phyloP scores from a whole-genome alignment of 2,888 invertebrate genomes.

The Salpingus planirostris region DNA sequence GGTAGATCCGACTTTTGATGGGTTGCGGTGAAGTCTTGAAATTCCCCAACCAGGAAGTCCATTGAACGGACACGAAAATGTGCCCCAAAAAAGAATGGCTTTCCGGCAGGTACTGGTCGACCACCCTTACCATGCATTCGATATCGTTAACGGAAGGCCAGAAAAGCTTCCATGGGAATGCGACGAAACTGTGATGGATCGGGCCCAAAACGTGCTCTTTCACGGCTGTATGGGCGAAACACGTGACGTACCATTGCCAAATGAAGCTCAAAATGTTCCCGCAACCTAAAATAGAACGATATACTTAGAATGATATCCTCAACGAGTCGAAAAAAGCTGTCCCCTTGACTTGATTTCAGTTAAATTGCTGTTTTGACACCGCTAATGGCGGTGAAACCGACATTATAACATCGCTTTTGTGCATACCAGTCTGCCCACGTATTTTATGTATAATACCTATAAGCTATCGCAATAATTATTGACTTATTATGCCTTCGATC shows the following conservation, averaged over 20 bases:
- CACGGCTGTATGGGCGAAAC: constrained; percentile 53
- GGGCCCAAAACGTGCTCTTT: constrained; percentile 57
- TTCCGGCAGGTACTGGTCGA: constrained; percentile 58
- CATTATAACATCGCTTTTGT: no score
- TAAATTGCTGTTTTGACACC: no score
- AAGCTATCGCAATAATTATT: no score
- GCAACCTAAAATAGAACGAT: constrained; percentile 36
- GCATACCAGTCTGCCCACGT: no score
- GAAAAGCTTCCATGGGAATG: constrained; percentile 64
- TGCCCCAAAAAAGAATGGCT: constrained; percentile 64
- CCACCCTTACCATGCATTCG: constrained; percentile 59
- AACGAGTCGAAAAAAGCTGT: no score
- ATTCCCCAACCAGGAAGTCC: constrained; percentile 54
- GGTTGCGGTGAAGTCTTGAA: constrained; percentile 39
- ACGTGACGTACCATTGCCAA: constrained; percentile 63
- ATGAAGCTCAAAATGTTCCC: constrained; percentile 51
- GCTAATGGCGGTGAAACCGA: no score
- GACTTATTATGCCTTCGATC: no score
- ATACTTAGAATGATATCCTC: no score
- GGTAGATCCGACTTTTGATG: constrained; percentile 44
- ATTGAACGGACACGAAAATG: constrained; percentile 58
- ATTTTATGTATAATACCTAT: no score
- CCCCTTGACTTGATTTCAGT: no score
- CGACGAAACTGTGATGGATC: constrained; percentile 55
- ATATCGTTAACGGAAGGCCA: constrained; percentile 57